These are phyloP conservation scores for Terebella lapidaria DNA, from an alignment of 2,888 invertebrate genomes.

Conservation along the genomic window DNA sequence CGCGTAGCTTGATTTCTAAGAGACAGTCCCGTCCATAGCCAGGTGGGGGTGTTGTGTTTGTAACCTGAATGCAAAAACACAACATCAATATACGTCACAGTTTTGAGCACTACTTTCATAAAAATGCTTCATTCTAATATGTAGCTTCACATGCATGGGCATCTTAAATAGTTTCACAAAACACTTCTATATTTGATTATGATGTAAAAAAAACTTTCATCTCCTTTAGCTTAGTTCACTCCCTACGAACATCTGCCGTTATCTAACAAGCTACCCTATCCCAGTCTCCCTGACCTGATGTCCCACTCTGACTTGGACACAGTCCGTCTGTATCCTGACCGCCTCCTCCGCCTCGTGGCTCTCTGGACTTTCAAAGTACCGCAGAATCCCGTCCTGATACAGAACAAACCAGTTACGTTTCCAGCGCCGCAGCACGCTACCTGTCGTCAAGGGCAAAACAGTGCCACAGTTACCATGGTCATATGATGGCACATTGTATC, in stretches of 20 bases:
- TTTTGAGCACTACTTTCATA: no score
- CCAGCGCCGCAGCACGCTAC: conserved; percentile 45
- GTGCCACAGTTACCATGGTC: not conserved
- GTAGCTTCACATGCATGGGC: no score
- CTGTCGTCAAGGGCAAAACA: conserved; percentile 31
- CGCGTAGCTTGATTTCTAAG: conserved; percentile 30
- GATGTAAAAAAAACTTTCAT: not conserved
- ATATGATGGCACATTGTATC: no score
- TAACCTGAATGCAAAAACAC: not conserved
- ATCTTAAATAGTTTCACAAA: not conserved
- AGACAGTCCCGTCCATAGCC: conserved; percentile 25
- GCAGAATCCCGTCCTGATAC: conserved; percentile 42
- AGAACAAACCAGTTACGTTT: conserved; percentile 51
- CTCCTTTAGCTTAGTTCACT: no score
- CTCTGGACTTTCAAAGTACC: conserved; percentile 45
- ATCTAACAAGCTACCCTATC: not conserved
- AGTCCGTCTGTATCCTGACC: conserved; percentile 36
- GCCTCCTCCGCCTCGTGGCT: conserved; percentile 42
- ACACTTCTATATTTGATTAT: not conserved
- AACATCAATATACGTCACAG: not conserved
- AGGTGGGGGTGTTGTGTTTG: not conserved
- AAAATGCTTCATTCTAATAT: no score
- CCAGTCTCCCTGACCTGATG: conserved; percentile 30
- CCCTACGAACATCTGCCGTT: no score
- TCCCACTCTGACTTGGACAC: conserved; percentile 35